Base-by-base conservation (phyloP, 2,113 vertebrate species). In the Cyphomyrus discorhynchus region DNA sequence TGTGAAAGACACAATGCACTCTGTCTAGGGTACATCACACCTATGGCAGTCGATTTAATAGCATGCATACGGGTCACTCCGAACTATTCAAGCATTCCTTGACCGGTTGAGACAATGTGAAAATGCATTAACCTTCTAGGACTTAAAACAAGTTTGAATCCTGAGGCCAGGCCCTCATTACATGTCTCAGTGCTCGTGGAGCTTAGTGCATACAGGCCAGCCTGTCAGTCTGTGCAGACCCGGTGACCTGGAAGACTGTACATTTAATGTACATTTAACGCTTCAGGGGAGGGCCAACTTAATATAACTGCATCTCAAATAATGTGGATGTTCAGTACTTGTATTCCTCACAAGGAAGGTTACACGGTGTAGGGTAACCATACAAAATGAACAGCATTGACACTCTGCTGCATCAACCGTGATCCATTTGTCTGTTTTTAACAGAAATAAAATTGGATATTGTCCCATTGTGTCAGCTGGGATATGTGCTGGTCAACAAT, bases 171-270 rank as follows among this genome's bases (percentile, higher is more conserved):
- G 31, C 17, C 31, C 35, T 19, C 31, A 80, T 80, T 80, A 80
- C 74, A 80, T 35, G 74, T 80, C 31, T 80, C 35, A 80, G 74
- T 80, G 62, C 62, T 70, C 6, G 15, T 80, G 74, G 74, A 80
- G 35, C 74, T 80, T 7, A 80, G 74, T 42, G 74, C 74, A 80
- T 42, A 15, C 62, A 70, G 62, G 15, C n/a, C 35, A 39, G 74
- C 74, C 74, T 80, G 74, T 80, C 74, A 80, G 31, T 42, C 74
- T 39, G 15, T 5, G 9, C 35, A 80, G 74, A 80, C 74, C 74
- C 74, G 13, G 35, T 80, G 74, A 80, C 74, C 74, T 80, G 74
- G 74, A 80, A 35, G 74, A 80, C 74, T 80, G 74, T 80, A 80
- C 74, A 42, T 39, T 70, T 42, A 42, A 80, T 42, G 35, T 80